Evolutionary conservation across 2,797 vertebrate genomes (phyloP).

Genomic region (Lagocephalus sceleratus): DNA sequence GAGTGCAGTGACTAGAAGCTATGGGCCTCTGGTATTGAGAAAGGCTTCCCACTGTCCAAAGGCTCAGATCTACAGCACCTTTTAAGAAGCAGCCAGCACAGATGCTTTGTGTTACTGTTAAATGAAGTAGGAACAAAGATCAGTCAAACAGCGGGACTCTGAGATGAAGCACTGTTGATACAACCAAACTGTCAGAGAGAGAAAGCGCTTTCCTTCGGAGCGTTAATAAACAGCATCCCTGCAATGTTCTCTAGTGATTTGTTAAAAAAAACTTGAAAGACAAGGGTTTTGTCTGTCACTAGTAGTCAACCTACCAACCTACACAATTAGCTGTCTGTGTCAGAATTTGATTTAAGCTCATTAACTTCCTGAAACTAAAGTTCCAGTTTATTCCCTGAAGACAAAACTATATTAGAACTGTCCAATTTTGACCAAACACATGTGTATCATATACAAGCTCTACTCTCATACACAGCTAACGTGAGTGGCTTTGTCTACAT

Average conservation of each 20-base stretch:
- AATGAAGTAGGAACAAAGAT: slow-evolving; percentile 49
- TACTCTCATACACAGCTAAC: background rate
- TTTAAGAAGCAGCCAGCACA: slow-evolving; percentile 35
- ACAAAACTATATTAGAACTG: background rate
- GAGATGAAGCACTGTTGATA: slow-evolving; percentile 51
- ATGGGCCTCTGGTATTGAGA: too few species aligned
- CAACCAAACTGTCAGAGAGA: slow-evolving; percentile 47
- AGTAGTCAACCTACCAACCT: slow-evolving; percentile 41
- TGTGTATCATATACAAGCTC: background rate
- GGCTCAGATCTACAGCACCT: slow-evolving; percentile 6
- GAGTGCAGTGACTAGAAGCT: too few species aligned
- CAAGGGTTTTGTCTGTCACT: slow-evolving; percentile 42
- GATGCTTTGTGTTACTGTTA: slow-evolving; percentile 58
- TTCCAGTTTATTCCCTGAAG: slow-evolving; percentile 27
- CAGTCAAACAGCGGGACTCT: slow-evolving; percentile 38
- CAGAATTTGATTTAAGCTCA: too few species aligned
- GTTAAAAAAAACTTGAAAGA: slow-evolving; percentile 44
- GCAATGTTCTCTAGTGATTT: slow-evolving; percentile 52
- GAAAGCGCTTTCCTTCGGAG: slow-evolving; percentile 31
- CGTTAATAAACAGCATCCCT: slow-evolving; percentile 46
- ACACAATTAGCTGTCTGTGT: slow-evolving; percentile 44
- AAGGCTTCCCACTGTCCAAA: too few species aligned
- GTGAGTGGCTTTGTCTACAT: background rate
- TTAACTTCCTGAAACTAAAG: slow-evolving; percentile 43
- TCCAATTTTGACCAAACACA: background rate